These are phyloP conservation scores for Polyodon spathula DNA, from an alignment of 2,113 vertebrate species.

Conservation along the genomic window DNA sequence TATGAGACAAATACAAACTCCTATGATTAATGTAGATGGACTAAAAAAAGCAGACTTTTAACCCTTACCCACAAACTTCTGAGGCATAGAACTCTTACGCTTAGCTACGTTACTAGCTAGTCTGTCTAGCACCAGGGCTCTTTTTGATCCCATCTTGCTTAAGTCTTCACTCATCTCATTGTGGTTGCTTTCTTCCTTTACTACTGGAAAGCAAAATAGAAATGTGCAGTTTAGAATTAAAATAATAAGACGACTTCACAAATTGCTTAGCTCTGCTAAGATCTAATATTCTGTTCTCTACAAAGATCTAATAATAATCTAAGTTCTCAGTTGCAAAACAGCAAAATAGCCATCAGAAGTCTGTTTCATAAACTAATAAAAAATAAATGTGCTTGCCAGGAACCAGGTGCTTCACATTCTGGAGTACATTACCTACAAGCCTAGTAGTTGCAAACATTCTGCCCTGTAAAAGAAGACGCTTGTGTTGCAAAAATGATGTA, in stretches of 20 bases:
- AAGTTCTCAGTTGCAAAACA: too few species aligned
- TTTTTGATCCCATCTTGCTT: conserved; percentile 88
- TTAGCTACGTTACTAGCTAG: conserved; percentile 99
- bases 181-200: conserved; percentile 97
- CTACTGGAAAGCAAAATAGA: conserved; percentile 90
- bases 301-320: too few species aligned
- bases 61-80: conserved; percentile 99
- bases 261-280: too few species aligned
- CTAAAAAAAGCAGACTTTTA: conserved; percentile 74
- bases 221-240: conserved; percentile 55
- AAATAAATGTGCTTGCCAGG: too few species aligned
- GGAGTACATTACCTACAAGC: too few species aligned
- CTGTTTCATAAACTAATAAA: too few species aligned
- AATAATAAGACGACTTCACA: conserved; percentile 29
- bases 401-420: too few species aligned
- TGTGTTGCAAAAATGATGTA: too few species aligned
- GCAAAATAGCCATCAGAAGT: too few species aligned
- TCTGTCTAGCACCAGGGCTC: conserved; percentile 97
- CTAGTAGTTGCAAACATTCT: too few species aligned
- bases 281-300: too few species aligned
- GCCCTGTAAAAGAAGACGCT: too few species aligned
- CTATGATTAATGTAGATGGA: conserved; percentile 24
- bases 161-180: conserved; percentile 95
- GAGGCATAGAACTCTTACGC: conserved; percentile 99
- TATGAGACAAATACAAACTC: conserved; percentile 10